Conservation (phyloP, 2,797 vertebrate species). For the Sebastes taczanowskii region DNA sequence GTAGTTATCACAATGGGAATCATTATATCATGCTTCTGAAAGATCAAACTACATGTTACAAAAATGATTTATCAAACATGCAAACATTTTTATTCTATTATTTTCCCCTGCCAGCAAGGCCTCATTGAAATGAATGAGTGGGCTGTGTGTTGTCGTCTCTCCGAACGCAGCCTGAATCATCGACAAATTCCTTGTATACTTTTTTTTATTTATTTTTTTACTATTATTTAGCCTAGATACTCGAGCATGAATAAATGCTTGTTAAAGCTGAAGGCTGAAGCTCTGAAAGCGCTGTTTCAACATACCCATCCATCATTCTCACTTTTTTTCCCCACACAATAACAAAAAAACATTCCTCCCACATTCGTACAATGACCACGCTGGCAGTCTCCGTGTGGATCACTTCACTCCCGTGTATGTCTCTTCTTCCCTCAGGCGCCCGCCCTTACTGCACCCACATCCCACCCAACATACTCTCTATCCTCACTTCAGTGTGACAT, state of each 20-base stretch:
- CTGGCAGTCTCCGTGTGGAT: not conserved
- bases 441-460: not conserved
- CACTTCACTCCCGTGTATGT: not conserved
- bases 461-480: not conserved
- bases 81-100: not conserved
- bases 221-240: not conserved
- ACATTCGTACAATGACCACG: not conserved
- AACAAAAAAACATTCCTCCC: not conserved
- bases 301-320: conserved; percentile 38
- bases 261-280: conserved; percentile 7
- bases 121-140: not conserved
- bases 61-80: too few relatives aligned
- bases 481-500: conserved; percentile 17
- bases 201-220: not conserved
- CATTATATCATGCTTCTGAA: not conserved
- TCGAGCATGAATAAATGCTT: conserved; percentile 5
- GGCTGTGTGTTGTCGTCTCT: not conserved
- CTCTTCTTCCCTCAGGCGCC: conserved; percentile 5
- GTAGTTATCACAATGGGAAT: not conserved
- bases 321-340: not conserved
- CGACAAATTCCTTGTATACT: not conserved
- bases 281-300: not conserved
- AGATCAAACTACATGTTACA: not conserved
- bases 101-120: not conserved
- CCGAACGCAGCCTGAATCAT: not conserved